phyloP scores from a whole-genome alignment of 2,888 invertebrate species.

The Pantelozetes paolii region DNA sequence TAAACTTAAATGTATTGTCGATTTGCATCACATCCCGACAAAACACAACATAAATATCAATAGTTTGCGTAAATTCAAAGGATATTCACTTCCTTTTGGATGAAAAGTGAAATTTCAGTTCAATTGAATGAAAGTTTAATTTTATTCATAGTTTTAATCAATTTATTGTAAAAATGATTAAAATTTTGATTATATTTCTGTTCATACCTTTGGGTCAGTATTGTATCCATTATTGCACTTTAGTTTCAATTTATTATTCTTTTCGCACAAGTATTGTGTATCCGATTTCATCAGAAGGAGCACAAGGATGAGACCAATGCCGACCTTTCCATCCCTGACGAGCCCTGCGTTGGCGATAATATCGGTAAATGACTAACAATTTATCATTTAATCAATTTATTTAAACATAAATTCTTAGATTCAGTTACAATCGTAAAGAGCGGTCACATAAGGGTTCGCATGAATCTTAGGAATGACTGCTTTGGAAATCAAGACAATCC shows the following conservation, averaged over 20 bases:
- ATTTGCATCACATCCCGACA: constrained; percentile 25
- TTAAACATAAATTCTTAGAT: not conserved
- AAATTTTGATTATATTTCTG: not conserved
- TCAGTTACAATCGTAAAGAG: not conserved
- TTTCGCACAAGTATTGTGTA: too few relatives aligned
- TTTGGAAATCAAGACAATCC: not conserved
- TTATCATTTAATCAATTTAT: not conserved
- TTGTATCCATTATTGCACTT: not conserved
- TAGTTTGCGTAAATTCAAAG: not conserved
- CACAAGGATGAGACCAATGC: not conserved
- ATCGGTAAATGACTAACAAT: not conserved
- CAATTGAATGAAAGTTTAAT: too few relatives aligned
- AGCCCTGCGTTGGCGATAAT: not conserved
- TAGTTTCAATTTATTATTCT: not conserved
- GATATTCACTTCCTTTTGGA: constrained; percentile 15
- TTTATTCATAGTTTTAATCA: too few relatives aligned
- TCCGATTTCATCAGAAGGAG: not conserved
- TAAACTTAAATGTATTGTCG: not conserved
- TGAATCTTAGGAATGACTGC: not conserved
- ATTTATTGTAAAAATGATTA: constrained; percentile 23
- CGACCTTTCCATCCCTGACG: not conserved
- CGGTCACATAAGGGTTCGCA: not conserved
- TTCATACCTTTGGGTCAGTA: not conserved
- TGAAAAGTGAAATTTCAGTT: too few relatives aligned
- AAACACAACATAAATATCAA: not conserved